Evolutionary conservation across 1,140 invertebrate species (phyloP).

Genomic region (Epicauta chinensis): DNA sequence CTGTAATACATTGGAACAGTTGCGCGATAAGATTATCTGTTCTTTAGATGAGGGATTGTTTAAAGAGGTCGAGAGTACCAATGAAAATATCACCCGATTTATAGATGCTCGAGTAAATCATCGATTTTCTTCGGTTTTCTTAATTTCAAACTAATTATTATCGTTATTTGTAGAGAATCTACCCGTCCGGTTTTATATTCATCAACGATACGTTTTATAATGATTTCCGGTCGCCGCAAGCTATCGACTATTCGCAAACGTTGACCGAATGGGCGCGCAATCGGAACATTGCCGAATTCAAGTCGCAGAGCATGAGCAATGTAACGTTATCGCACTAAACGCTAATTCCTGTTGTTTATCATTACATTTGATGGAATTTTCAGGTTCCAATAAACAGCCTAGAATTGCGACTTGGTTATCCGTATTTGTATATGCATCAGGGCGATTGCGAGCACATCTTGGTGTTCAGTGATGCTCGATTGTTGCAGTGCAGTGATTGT

Average conservation of each 20-base stretch:
- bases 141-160: not conserved
- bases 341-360: no score
- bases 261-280: constrained; percentile 54
- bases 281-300: constrained; percentile 46
- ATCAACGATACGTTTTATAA: constrained; percentile 62
- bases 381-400: constrained; percentile 50
- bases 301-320: constrained; percentile 50
- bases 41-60: constrained; percentile 47
- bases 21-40: constrained; percentile 54
- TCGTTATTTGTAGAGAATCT: constrained; percentile 47
- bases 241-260: constrained; percentile 52
- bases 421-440: constrained; percentile 77
- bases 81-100: constrained; percentile 29
- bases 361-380: no score
- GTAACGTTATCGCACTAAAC: no score
- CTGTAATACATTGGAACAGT: constrained; percentile 49
- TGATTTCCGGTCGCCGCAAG: constrained; percentile 48
- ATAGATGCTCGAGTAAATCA: constrained; percentile 47
- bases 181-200: constrained; percentile 59
- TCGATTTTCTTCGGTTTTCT: constrained; percentile 9
- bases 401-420: constrained; percentile 46
- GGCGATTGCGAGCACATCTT: constrained; percentile 86
- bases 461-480: constrained; percentile 63
- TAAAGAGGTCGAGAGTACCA: constrained; percentile 48
- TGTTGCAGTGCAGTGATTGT: constrained; percentile 48